phyloP scores from a whole-genome alignment of 1,140 invertebrate species.

The Sminthurinus signatus region DNA sequence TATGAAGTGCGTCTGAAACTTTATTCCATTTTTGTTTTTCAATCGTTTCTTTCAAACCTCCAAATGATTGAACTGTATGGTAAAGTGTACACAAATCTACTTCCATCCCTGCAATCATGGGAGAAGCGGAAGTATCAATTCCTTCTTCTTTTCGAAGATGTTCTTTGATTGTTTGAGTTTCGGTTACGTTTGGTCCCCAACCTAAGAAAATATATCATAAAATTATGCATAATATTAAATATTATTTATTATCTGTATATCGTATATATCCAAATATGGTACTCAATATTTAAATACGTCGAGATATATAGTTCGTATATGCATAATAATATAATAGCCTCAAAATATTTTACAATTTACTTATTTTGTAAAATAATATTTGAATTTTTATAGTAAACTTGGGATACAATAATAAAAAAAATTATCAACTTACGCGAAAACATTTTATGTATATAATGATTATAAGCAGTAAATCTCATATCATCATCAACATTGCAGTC shows the following conservation, averaged over 20 bases:
- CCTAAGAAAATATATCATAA: no score
- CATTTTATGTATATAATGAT: constrained; percentile 88
- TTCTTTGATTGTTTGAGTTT: constrained; percentile 69
- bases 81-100: constrained; percentile 80
- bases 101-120: constrained; percentile 75
- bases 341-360: no score
- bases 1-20: constrained; percentile 80
- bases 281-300: no score
- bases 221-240: no score
- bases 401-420: no score
- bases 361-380: no score
- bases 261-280: no score
- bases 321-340: no score
- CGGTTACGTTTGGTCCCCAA: constrained; percentile 82
- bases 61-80: constrained; percentile 73
- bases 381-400: no score
- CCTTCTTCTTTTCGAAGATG: constrained; percentile 30
- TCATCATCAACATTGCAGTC: constrained; percentile 78
- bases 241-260: no score
- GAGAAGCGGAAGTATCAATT: constrained; percentile 24
- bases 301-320: no score
- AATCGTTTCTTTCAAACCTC: constrained; percentile 80
- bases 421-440: constrained; percentile 55
- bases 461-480: constrained; percentile 80
- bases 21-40: constrained; percentile 85